Evolutionary conservation across 2,888 invertebrate genomes (phyloP).

Genomic region (Sepiola atlantica): DNA sequence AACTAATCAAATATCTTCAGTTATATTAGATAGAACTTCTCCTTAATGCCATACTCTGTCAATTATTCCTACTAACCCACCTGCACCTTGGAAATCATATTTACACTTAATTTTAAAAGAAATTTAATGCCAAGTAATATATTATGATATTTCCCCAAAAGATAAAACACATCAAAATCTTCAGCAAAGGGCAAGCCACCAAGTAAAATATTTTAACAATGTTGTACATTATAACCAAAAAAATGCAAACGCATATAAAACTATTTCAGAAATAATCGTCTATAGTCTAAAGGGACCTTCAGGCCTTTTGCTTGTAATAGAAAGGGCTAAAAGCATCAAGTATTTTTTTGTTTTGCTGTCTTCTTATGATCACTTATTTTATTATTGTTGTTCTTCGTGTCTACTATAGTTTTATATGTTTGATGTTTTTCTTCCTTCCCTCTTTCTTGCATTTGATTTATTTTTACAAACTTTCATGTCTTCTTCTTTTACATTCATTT

Average conservation of each 20-base stretch:
- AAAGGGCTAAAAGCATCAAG: background rate
- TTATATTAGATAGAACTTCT: too few relatives aligned
- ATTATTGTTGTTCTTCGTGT: background rate
- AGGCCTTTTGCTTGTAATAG: background rate
- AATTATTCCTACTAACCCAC: too few relatives aligned
- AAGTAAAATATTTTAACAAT: background rate
- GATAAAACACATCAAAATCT: too few relatives aligned
- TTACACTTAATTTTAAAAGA: too few relatives aligned
- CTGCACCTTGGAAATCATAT: too few relatives aligned
- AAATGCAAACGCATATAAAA: background rate
- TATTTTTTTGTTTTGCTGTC: background rate
- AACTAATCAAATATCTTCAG: too few relatives aligned
- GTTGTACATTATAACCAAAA: constrained; percentile 32
- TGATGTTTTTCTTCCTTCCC: background rate
- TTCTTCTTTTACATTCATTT: background rate
- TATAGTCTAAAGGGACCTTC: background rate
- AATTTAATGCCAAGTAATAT: too few relatives aligned
- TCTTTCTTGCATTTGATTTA: background rate
- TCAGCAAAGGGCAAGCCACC: too few relatives aligned
- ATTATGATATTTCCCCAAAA: too few relatives aligned
- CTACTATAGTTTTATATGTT: background rate
- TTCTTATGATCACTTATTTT: background rate
- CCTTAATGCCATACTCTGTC: too few relatives aligned
- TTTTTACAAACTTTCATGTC: background rate
- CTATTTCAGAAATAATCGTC: background rate